phyloP scores from a whole-genome alignment of 2,797 vertebrate genomes.

The Neostethus bicornis region DNA sequence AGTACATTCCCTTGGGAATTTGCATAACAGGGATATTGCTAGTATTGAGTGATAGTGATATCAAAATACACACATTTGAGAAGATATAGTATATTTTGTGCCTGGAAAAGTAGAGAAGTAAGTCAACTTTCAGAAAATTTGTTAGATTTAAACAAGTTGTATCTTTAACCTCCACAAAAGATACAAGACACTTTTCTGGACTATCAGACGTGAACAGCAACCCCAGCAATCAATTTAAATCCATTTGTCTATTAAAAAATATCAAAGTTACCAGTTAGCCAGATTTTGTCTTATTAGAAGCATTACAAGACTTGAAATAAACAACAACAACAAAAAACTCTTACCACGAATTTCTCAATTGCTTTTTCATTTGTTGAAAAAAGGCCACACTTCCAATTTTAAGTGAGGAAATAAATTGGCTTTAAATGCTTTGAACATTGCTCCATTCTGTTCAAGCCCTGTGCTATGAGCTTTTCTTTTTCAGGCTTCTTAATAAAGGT shows the following conservation, averaged over 20 bases:
- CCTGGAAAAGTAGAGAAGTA: neutral
- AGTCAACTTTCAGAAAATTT: neutral
- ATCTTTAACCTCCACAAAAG: neutral
- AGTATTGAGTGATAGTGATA: no score
- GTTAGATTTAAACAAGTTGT: neutral
- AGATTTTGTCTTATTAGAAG: no score
- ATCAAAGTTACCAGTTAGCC: no score
- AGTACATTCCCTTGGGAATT: no score
- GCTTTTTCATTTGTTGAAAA: slow-evolving; percentile 27
- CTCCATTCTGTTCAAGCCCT: neutral
- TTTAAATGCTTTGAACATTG: neutral
- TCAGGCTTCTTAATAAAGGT: slow-evolving; percentile 1
- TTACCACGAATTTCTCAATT: slow-evolving; percentile 25
- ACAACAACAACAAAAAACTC: slow-evolving; percentile 39
- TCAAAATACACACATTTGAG: no score
- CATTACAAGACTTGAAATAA: no score
- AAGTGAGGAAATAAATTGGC: neutral
- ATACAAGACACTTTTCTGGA: neutral
- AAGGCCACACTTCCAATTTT: neutral
- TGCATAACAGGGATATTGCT: no score
- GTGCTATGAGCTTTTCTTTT: slow-evolving; percentile 16
- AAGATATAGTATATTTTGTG: neutral
- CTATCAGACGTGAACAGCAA: neutral
- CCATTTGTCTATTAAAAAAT: neutral
- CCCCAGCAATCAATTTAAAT: neutral